Evolutionary conservation across 2,888 invertebrate genomes (phyloP), one percentile per base, ranked within the genome.

Genomic region (Drosophila atripex): DNA sequence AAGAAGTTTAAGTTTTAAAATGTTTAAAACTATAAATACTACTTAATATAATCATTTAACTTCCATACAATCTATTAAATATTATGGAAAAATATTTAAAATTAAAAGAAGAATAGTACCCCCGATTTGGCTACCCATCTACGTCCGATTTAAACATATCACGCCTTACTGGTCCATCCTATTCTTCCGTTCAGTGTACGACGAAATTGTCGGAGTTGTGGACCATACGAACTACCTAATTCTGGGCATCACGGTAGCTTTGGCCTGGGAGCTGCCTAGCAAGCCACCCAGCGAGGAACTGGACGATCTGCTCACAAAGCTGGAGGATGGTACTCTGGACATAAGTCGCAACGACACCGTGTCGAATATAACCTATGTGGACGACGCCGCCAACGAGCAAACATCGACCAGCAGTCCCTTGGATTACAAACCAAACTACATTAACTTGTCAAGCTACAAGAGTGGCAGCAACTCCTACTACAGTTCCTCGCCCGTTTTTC

Each of bases 181-280:
- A 47, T 32, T n/a, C 57, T 55, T 53, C 45, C 41, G 43, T 32
- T 14, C 50, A 91, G 91, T 91, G 39, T 90, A 80, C 68, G 92
- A 92, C 77, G 88, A 90, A 65, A 90, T 91, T 69, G 80, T 91
- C 54, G 91, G 91, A 39, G 84, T 91, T 35, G 91, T 91, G n/a
- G 92, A 91, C 65, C 88, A 87, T 41, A 91, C 90, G 3, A 91
- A 92, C 72, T 90, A 91, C 61, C 93, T 95, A 70, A 93, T 95
- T 9, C 92, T 94, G 80, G 96, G 96, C 0, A 93, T 94, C 51
- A 96, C 96, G 0, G 95, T 95, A 0, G 95, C 96, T 0, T 90
- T 96, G 78, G 96, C 96, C 2, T 96, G 94, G 93, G 94, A 95
- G 83, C 89, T 96, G 45, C 96, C 96, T 0, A 94, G 95, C 73